These are phyloP conservation scores for Vanessa cardui DNA, from an alignment of 2,888 invertebrate genomes.

Conservation along the genomic window DNA sequence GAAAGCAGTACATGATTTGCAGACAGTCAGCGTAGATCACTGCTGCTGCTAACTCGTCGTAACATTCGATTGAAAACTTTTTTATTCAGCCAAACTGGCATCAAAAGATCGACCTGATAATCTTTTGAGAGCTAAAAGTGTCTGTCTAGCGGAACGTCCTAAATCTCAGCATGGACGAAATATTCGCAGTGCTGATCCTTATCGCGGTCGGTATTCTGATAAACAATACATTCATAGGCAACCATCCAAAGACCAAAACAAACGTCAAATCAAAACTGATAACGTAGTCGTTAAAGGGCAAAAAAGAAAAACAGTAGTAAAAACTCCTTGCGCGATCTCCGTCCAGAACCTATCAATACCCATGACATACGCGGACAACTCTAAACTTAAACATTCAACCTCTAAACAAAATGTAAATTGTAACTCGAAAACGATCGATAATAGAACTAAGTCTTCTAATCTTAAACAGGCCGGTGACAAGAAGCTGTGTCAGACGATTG, in stretches of 20 bases:
- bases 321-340: slow-evolving; percentile 68
- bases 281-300: slow-evolving; percentile 62
- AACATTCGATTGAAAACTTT: slow-evolving; percentile 34
- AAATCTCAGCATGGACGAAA: slow-evolving; percentile 65
- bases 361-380: slow-evolving; percentile 70
- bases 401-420: slow-evolving; percentile 56
- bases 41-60: slow-evolving; percentile 54
- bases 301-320: slow-evolving; percentile 63
- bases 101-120: slow-evolving; percentile 50
- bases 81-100: slow-evolving; percentile 53
- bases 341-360: slow-evolving; percentile 73
- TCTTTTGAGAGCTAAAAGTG: slow-evolving; percentile 70
- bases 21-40: slow-evolving; percentile 62
- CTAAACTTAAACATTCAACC: slow-evolving; percentile 63
- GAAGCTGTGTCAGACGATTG: slow-evolving; percentile 71
- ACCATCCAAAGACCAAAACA: slow-evolving; percentile 43
- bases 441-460: slow-evolving; percentile 71
- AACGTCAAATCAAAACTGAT: slow-evolving; percentile 46
- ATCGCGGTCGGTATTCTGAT: slow-evolving; percentile 53
- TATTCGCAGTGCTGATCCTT: slow-evolving; percentile 64
- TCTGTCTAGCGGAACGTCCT: slow-evolving; percentile 66
- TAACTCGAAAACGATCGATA: slow-evolving; percentile 56
- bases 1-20: slow-evolving; percentile 61
- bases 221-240: slow-evolving; percentile 57
- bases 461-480: slow-evolving; percentile 76